These are phyloP conservation scores for Sceloporus undulatus DNA, from an alignment of 2,113 vertebrate species.

Conservation along the genomic window DNA sequence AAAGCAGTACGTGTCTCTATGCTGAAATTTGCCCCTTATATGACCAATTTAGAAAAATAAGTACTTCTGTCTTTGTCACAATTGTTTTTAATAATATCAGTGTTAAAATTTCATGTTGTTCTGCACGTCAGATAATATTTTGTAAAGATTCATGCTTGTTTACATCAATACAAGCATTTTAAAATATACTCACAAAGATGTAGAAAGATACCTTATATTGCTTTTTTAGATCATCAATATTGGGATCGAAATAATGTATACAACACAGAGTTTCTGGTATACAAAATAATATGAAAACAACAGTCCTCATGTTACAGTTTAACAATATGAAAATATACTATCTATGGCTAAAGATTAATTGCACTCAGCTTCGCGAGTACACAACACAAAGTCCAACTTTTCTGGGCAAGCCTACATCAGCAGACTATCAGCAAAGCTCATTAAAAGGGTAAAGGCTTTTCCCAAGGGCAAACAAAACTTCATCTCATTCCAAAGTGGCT, in stretches of 20 bases:
- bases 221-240: neutral
- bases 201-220: neutral
- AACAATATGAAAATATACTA: constrained; percentile 8
- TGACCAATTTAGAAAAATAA: no score
- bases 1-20: no score
- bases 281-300: neutral
- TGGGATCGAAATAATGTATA: neutral
- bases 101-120: neutral
- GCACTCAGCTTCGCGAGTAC: neutral
- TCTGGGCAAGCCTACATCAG: neutral
- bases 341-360: neutral
- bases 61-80: no score
- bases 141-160: neutral
- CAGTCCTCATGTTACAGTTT: neutral
- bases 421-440: neutral
- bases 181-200: constrained; percentile 6
- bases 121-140: neutral
- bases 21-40: no score
- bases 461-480: neutral
- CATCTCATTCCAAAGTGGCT: neutral
- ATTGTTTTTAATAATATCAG: no score
- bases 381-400: constrained; percentile 33
- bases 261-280: neutral
- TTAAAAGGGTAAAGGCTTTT: neutral
- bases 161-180: neutral